Percentiles rank a stretch among this genome's conserved stretches.
Evolutionary conservation across 2,113 vertebrate species (phyloP).

Genomic region (Reinhardtius hippoglossoides): DNA sequence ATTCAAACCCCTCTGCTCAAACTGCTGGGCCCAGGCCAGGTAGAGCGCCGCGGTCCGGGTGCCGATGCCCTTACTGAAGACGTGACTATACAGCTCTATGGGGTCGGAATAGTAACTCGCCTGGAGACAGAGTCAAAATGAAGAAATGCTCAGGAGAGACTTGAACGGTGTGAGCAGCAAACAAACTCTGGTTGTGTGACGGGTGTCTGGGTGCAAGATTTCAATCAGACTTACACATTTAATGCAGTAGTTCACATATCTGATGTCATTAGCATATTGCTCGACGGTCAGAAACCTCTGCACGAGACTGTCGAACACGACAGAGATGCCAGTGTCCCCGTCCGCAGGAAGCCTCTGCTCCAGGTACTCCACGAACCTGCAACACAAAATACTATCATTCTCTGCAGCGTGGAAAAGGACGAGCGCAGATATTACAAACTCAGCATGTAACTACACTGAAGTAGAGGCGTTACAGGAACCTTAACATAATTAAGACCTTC

Average conservation of each 20-base stretch:
- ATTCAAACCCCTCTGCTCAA: conserved; percentile 76
- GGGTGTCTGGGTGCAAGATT: neutral
- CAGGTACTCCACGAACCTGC: conserved; percentile 86
- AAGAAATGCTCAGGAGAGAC: neutral
- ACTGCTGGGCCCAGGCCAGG: conserved; percentile 85
- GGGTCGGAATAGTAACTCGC: conserved; percentile 82
- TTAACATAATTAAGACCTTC: no score
- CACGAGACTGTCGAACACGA: conserved; percentile 85
- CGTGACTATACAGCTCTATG: conserved; percentile 77
- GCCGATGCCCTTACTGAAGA: conserved; percentile 84
- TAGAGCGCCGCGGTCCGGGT: conserved; percentile 81
- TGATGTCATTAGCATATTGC: conserved; percentile 85
- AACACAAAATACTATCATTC: neutral
- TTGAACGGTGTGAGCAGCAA: neutral
- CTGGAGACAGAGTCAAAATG: conserved; percentile 68
- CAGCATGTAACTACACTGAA: no score
- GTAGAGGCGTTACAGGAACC: no score
- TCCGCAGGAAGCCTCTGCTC: conserved; percentile 75
- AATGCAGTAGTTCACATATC: conserved; percentile 89
- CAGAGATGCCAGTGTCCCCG: conserved; percentile 57
- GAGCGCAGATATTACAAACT: no score
- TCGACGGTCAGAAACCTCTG: conserved; percentile 81
- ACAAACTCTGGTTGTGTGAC: neutral
- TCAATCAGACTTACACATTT: conserved; percentile 84
- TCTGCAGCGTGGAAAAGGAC: no score